phyloP scores from a whole-genome alignment of 2,113 vertebrate genomes.

The Pavo muticus region DNA sequence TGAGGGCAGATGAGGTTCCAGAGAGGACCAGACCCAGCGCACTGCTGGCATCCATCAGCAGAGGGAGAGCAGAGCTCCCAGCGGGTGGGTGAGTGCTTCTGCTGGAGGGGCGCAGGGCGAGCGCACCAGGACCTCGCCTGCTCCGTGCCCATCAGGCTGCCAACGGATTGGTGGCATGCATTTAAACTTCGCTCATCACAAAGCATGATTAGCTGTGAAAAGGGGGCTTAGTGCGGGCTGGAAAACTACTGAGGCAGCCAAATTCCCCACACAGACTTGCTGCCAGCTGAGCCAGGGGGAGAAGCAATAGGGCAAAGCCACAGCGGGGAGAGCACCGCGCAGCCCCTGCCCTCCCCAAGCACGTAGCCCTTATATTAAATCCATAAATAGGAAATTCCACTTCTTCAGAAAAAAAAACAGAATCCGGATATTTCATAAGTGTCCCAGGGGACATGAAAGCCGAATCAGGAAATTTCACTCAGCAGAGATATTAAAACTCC shows the following conservation, averaged over 20 bases:
- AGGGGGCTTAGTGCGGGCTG: slow-evolving; percentile 63
- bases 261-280: slow-evolving; percentile 35
- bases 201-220: slow-evolving; percentile 69
- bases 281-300: background rate
- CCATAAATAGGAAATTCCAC: slow-evolving; percentile 73
- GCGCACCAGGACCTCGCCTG: background rate
- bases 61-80: background rate
- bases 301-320: background rate
- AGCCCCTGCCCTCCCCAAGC: background rate
- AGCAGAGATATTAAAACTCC: slow-evolving; percentile 22
- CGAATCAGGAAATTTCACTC: slow-evolving; percentile 68
- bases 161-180: background rate
- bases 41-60: accelerated
- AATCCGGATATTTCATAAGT: slow-evolving; percentile 59
- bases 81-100: background rate
- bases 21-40: accelerated
- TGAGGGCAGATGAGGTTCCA: too few species aligned
- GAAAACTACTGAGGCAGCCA: slow-evolving; percentile 71
- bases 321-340: background rate
- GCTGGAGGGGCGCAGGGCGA: slow-evolving; percentile 7
- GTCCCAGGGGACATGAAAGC: slow-evolving; percentile 63
- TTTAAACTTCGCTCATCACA: background rate
- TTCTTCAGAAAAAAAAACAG: slow-evolving; percentile 55
- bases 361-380: slow-evolving; percentile 47
- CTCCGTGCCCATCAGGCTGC: slow-evolving; percentile 41